Conservation (phyloP, 2,797 vertebrate species). For the Acanthornis magna region DNA sequence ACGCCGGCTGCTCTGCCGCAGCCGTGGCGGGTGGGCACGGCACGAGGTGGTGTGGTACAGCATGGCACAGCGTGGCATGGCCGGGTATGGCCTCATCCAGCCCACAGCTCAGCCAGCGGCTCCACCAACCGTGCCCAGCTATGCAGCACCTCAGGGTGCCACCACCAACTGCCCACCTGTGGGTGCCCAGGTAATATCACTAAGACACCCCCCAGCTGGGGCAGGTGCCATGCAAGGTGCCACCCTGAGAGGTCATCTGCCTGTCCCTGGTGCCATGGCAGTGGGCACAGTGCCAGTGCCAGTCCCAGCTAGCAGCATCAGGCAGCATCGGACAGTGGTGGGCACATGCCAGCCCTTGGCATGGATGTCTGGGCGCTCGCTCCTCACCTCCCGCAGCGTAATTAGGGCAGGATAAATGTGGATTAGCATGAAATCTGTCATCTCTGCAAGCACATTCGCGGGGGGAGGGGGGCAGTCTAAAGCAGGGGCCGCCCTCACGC, state of each 20-base stretch:
- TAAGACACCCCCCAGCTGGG: neutral
- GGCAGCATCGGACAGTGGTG: neutral
- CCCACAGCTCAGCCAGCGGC: neutral
- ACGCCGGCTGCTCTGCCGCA: neutral
- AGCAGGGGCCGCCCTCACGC: neutral
- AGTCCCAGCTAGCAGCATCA: neutral
- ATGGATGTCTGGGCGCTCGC: neutral
- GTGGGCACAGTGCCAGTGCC: rapidly evolving
- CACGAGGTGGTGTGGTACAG: neutral
- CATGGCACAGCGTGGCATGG: neutral
- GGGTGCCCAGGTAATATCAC: neutral
- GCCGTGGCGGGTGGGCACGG: neutral
- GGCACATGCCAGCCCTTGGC: neutral
- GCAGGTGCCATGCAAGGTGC: rapidly evolving
- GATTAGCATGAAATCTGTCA: slow-evolving; percentile 53
- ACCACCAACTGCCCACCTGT: neutral
- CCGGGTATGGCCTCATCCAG: neutral
- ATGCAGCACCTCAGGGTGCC: neutral
- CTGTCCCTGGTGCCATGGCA: neutral
- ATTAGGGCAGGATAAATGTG: slow-evolving; percentile 57
- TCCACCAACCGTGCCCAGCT: neutral
- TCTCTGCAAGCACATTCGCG: neutral
- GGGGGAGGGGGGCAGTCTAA: neutral
- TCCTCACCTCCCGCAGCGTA: neutral
- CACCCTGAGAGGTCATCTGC: neutral